Evolutionary conservation across 37 sponge, comb jelly and placozoan species (phyloP).

Genomic region (Spongia lamella): DNA sequence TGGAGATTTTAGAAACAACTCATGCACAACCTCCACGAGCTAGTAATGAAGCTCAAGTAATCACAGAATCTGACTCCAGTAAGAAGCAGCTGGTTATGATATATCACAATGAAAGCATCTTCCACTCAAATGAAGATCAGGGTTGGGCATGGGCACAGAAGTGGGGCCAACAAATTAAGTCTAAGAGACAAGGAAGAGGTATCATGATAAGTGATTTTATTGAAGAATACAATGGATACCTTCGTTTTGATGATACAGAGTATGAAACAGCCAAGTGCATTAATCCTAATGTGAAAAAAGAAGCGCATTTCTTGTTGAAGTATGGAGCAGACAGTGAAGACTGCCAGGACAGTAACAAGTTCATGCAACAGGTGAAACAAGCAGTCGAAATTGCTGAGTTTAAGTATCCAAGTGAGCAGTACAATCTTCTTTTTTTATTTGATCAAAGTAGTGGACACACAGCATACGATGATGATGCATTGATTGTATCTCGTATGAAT

Average conservation of each 20-base stretch:
- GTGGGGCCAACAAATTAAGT: constrained; percentile 1
- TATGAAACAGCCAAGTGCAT: not conserved
- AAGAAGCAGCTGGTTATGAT: not conserved
- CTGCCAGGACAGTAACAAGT: constrained; percentile 2
- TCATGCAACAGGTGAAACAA: not conserved
- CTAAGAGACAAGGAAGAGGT: constrained; percentile 19
- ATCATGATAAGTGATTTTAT: constrained; percentile 9
- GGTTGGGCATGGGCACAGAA: constrained; percentile 14
- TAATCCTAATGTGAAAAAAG: not conserved
- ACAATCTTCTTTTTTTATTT: constrained; percentile 2
- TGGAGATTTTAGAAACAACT: too few species aligned
- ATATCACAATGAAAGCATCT: constrained; percentile 29
- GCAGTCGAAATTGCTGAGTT: constrained; percentile 12
- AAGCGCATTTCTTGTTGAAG: constrained; percentile 11
- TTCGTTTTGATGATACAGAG: not conserved
- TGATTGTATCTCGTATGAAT: constrained; percentile 7
- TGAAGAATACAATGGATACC: constrained; percentile 7
- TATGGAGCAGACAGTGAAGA: constrained; percentile 24
- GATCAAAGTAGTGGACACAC: constrained; percentile 12
- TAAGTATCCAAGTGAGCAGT: constrained; percentile 6
- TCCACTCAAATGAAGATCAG: constrained; percentile 29
- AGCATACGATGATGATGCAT: constrained; percentile 8
- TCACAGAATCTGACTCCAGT: too few species aligned
- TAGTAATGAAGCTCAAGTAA: too few species aligned
- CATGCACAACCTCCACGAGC: too few species aligned